Evolutionary conservation across 2,113 vertebrate genomes (phyloP), one percentile per base, ranked within the genome.

Genomic region (Psephotus haematonotus): DNA sequence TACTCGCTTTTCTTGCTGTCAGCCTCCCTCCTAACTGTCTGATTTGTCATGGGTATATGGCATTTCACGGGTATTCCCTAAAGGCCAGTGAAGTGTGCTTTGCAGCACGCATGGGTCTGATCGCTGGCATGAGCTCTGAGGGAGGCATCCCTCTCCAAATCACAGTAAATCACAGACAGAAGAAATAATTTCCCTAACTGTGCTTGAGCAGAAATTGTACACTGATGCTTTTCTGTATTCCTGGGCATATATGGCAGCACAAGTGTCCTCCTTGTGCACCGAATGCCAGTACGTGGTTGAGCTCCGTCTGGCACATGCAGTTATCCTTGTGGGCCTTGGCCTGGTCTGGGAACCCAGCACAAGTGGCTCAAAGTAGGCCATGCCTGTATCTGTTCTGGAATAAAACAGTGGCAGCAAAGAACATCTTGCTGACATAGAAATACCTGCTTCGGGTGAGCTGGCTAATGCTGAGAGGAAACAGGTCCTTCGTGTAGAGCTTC

Each of bases 21-120:
- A 87, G 92, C 53, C 33, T 83, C 24, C 65, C 53, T 95, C 59
- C 49, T 87, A 79, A 79, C 28, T 41, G 25, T 71, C 86, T 50
- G 63, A 94, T 96, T 95, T 35, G 75, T 96, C 82, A 85, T 19
- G 92, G 94, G 20, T 94, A 72, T 96, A 75, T 91, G 84, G 81
- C 94, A 95, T 95, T 95, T 95, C 93, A 96, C 0, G 93, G 94
- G 68, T 94, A 74, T 95, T 95, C 94, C 55, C 79, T 90, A 63
- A 88, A 91, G 79, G 75, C 33, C 79, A 63, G 70, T 50, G 84
- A 72, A 95, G 90, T 35, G 67, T 79, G 82, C 91, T 82, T 64
- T 91, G 78, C 79, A 72, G 78, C 63, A 59, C 1, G 75, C 75
- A 13, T 53, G 64, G 59, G 6, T 74, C 74, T 50, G 49, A 35